phyloP scores from a whole-genome alignment of 2,888 invertebrate genomes.

The Epiblema foenella region DNA sequence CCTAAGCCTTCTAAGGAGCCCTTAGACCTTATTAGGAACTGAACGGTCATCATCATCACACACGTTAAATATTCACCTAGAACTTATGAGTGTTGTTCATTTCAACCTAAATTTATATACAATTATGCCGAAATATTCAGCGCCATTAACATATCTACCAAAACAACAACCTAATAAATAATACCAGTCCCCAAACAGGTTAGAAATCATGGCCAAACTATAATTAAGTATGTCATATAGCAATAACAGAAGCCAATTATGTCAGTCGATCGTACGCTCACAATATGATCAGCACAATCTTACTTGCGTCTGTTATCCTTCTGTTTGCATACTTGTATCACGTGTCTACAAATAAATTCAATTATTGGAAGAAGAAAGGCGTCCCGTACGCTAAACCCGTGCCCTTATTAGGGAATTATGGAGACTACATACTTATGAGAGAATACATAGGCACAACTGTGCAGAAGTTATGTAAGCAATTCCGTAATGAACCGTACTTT shows the following conservation, averaged over 20 bases:
- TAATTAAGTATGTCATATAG: neutral
- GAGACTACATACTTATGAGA: slow-evolving; percentile 49
- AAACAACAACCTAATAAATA: neutral
- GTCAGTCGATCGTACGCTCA: neutral
- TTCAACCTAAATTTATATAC: neutral
- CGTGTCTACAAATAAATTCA: slow-evolving; percentile 28
- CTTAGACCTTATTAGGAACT: too few relatives aligned
- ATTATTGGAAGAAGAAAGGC: slow-evolving; percentile 61
- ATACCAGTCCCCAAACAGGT: slow-evolving; percentile 15
- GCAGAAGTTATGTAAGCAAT: slow-evolving; percentile 51
- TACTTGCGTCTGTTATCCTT: slow-evolving; percentile 5
- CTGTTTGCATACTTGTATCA: slow-evolving; percentile 20
- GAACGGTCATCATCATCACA: too few relatives aligned
- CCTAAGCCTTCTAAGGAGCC: too few relatives aligned
- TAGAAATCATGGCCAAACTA: slow-evolving; percentile 27
- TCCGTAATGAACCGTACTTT: slow-evolving; percentile 46
- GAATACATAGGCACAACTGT: slow-evolving; percentile 49
- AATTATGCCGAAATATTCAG: neutral
- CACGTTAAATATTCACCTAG: neutral
- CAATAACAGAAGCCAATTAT: neutral
- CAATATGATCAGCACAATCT: slow-evolving; percentile 30
- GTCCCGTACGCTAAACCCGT: slow-evolving; percentile 55
- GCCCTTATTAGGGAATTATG: slow-evolving; percentile 62
- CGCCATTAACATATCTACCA: neutral
- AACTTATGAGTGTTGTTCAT: neutral